Evolutionary conservation across 2,888 invertebrate species (phyloP).

Genomic region (Drosophila imparisetae): DNA sequence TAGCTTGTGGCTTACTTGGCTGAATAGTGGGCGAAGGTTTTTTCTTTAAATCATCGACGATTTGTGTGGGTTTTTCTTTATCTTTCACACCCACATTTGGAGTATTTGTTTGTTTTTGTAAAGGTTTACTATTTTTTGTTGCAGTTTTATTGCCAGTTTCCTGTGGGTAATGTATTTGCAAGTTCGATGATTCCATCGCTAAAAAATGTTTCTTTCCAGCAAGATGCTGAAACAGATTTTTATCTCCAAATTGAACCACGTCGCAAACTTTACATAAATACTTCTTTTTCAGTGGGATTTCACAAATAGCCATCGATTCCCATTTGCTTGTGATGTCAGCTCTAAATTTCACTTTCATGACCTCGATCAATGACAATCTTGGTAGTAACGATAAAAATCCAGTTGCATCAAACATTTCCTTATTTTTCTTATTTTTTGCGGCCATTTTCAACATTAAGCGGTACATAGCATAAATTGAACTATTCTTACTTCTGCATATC

Average conservation of each 20-base stretch:
- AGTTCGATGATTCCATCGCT: conserved; percentile 55
- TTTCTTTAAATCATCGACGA: background rate
- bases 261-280: conserved; percentile 73
- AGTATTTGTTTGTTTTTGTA: background rate
- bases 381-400: conserved; percentile 42
- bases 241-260: conserved; percentile 67
- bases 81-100: background rate
- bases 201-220: conserved; percentile 76
- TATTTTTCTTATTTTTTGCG: conserved; percentile 16
- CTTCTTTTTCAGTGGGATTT: conserved; percentile 26
- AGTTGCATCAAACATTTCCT: conserved; percentile 17
- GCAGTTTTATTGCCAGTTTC: conserved; percentile 3
- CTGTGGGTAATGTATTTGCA: conserved; percentile 61
- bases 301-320: conserved; percentile 51
- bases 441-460: conserved; percentile 43
- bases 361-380: conserved; percentile 61
- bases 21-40: background rate
- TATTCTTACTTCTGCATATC: conserved; percentile 40
- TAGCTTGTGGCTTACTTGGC: background rate
- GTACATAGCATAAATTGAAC: conserved; percentile 23
- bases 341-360: conserved; percentile 67
- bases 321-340: conserved; percentile 41
- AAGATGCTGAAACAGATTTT: conserved; percentile 75
- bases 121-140: background rate
- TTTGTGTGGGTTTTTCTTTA: background rate